Percentiles rank a stretch among this genome's conserved stretches.
phyloP scores from a whole-genome alignment of 2,888 invertebrate genomes.

The Ernsta delagoae region DNA sequence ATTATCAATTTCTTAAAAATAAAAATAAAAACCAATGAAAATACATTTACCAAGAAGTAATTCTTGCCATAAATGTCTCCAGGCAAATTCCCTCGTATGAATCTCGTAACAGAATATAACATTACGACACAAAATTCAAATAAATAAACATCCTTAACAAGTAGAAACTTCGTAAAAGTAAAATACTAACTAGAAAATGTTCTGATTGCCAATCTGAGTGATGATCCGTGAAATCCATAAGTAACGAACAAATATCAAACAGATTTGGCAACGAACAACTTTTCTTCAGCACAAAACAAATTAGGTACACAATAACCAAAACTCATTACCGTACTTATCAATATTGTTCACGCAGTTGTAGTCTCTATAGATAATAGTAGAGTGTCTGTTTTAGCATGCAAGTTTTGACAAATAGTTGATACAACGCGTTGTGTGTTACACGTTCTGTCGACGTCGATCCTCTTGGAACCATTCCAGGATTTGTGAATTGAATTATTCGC shows the following conservation, averaged over 20 bases:
- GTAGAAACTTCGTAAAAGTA: conserved; percentile 7
- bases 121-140: background rate
- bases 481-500: conserved; percentile 52
- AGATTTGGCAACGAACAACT: conserved; percentile 55
- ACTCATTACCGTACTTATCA: conserved; percentile 43
- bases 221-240: conserved; percentile 47
- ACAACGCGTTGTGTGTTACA: conserved; percentile 44
- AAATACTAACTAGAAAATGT: conserved; percentile 25
- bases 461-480: conserved; percentile 62
- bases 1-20: no score
- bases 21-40: no score
- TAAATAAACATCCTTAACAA: conserved; percentile 1
- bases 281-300: conserved; percentile 55
- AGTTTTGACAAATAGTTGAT: conserved; percentile 45
- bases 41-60: no score
- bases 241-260: conserved; percentile 47
- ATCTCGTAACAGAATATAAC: background rate
- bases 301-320: conserved; percentile 49
- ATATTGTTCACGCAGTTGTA: conserved; percentile 41
- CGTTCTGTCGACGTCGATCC: conserved; percentile 49
- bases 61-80: background rate
- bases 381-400: conserved; percentile 45
- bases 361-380: conserved; percentile 40
- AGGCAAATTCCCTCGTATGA: background rate
- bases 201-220: conserved; percentile 44